These are phyloP conservation scores for Akabosia matsudoensis DNA, from an alignment of 1,140 invertebrate species.

Conservation along the genomic window DNA sequence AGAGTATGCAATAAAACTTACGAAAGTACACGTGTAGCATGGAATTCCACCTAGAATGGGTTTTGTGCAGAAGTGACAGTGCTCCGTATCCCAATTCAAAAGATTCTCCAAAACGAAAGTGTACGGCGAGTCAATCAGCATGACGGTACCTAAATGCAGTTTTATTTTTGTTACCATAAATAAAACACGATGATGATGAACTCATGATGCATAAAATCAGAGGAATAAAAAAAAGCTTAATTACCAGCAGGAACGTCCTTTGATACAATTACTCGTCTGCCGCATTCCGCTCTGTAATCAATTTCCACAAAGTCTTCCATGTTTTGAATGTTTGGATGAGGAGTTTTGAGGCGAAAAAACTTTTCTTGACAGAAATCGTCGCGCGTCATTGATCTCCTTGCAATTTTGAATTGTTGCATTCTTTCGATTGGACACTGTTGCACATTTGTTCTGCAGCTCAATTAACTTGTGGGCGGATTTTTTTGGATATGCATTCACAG, in stretches of 20 bases:
- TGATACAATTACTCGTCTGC: slow-evolving; percentile 28
- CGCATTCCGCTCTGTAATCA: slow-evolving; percentile 19
- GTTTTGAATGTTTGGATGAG: slow-evolving; percentile 19
- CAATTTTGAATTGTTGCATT: background rate
- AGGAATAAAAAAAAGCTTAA: background rate
- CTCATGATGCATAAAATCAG: too few species aligned
- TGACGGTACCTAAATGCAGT: slow-evolving; percentile 27
- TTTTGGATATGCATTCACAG: slow-evolving; percentile 18
- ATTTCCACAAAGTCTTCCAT: slow-evolving; percentile 34
- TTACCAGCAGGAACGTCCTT: slow-evolving; percentile 32
- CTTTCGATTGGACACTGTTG: background rate
- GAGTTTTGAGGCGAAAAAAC: slow-evolving; percentile 24
- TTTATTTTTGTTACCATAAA: background rate
- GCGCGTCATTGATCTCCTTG: background rate
- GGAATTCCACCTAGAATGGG: slow-evolving; percentile 24
- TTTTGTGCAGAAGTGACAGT: slow-evolving; percentile 26
- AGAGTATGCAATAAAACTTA: slow-evolving; percentile 10
- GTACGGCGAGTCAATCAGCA: slow-evolving; percentile 38
- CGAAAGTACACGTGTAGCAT: slow-evolving; percentile 17
- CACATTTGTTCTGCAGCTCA: slow-evolving; percentile 19
- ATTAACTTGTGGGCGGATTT: slow-evolving; percentile 25
- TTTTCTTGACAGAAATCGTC: slow-evolving; percentile 20
- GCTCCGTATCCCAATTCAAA: slow-evolving; percentile 28
- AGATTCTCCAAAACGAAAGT: slow-evolving; percentile 7
- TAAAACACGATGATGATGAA: too few species aligned